Conservation (phyloP, 2,113 vertebrate species). For the Gila orcuttii region DNA sequence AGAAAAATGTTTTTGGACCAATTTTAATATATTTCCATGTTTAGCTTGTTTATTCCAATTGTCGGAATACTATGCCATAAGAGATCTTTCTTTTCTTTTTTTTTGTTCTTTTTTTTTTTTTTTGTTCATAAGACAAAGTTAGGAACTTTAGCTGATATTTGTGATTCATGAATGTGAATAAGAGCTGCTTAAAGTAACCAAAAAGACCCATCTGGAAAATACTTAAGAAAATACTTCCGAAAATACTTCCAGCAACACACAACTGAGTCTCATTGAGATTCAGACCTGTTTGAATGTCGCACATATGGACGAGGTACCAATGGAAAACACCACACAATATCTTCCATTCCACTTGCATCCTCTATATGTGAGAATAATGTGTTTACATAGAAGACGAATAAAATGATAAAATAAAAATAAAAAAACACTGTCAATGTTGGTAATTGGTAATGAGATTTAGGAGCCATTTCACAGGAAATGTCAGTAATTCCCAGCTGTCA, state of each 20-base stretch:
- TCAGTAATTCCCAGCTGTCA: slow-evolving; percentile 41
- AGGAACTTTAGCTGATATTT: not conserved
- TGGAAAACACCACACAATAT: slow-evolving; percentile 1
- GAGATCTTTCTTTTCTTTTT: too few relatives aligned
- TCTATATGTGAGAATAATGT: slow-evolving; percentile 20
- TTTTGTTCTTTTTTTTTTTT: too few relatives aligned
- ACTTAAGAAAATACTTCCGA: not conserved
- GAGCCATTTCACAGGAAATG: slow-evolving; percentile 34
- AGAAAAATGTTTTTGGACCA: too few relatives aligned
- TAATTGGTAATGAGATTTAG: slow-evolving; percentile 22
- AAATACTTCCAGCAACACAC: not conserved
- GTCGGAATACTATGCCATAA: too few relatives aligned
- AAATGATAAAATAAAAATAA: too few relatives aligned
- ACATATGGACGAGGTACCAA: not conserved
- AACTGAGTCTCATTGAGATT: not conserved
- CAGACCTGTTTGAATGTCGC: not conserved
- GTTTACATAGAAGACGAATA: not conserved
- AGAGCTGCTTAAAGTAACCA: not conserved
- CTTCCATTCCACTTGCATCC: not conserved
- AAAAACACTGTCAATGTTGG: not conserved
- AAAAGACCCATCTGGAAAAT: slow-evolving; percentile 3
- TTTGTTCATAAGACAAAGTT: not conserved
- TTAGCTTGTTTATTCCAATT: too few relatives aligned
- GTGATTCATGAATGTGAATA: not conserved
- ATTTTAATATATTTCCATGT: too few relatives aligned